phyloP scores from a whole-genome alignment of 2,113 vertebrate genomes.

The Origma solitaria region DNA sequence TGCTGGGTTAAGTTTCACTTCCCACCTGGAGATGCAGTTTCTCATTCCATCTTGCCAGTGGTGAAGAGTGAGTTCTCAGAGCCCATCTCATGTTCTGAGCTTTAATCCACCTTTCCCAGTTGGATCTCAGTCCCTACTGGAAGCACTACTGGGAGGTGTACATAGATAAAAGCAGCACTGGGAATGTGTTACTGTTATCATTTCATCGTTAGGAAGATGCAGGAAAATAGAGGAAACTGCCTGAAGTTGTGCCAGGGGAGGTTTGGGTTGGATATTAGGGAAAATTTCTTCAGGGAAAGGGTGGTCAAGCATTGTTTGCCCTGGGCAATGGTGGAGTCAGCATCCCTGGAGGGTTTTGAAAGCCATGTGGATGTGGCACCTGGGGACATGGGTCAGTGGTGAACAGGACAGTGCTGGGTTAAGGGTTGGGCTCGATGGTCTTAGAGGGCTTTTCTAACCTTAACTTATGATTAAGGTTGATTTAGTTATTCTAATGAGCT shows the following conservation, averaged over 20 bases:
- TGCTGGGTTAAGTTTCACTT: neutral
- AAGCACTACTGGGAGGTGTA: neutral
- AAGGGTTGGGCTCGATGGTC: neutral
- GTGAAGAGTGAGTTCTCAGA: neutral
- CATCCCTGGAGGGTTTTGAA: neutral
- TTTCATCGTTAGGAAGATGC: neutral
- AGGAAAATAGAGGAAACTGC: neutral
- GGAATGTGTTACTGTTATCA: neutral
- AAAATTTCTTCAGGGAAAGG: neutral
- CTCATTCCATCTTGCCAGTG: neutral
- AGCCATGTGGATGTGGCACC: neutral
- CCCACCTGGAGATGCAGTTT: neutral
- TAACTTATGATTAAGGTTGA: neutral
- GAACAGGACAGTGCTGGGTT: neutral
- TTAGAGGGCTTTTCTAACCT: neutral
- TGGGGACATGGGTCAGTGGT: neutral
- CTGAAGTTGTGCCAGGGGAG: neutral
- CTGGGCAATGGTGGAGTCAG: neutral
- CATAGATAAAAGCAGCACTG: neutral
- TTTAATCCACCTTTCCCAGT: neutral
- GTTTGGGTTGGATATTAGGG: neutral
- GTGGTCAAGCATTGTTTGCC: neutral
- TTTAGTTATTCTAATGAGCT: neutral
- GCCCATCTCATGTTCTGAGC: fast-evolving
- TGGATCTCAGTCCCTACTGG: neutral